A percentile compares a stretch with the other conserved stretches of the same genome.
Conservation (phyloP, 2,888 invertebrate genomes). For the Tinea trinotella region DNA sequence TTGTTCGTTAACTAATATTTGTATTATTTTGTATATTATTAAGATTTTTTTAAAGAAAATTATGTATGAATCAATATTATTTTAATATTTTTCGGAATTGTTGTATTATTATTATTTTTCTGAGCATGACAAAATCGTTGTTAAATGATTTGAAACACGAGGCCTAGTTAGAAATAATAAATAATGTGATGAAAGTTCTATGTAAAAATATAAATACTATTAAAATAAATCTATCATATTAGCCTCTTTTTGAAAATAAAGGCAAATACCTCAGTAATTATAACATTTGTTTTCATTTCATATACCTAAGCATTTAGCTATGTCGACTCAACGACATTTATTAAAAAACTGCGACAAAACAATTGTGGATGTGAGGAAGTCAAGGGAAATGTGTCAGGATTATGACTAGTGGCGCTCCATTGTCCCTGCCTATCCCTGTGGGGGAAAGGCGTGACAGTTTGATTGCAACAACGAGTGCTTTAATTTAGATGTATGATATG, state of each 20-base stretch:
- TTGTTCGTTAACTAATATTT: conserved; percentile 37
- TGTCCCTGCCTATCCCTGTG: too few relatives aligned
- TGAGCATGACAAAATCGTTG: conserved; percentile 56
- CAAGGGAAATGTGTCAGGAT: too few relatives aligned
- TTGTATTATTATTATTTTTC: conserved; percentile 54
- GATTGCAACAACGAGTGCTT: too few relatives aligned
- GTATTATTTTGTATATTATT: conserved; percentile 73
- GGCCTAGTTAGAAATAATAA: conserved; percentile 36
- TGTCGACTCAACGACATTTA: too few relatives aligned
- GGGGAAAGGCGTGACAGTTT: too few relatives aligned
- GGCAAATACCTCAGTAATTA: conserved; percentile 68
- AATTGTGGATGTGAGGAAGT: too few relatives aligned
- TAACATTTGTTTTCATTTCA: conserved; percentile 49
- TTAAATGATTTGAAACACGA: conserved; percentile 24
- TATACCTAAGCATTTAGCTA: conserved; percentile 25
- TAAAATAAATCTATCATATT: conserved; percentile 66
- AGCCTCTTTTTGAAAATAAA: conserved; percentile 68
- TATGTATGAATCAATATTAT: conserved; percentile 28
- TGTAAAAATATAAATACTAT: conserved; percentile 72
- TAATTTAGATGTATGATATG: too few relatives aligned
- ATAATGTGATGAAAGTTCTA: conserved; percentile 70
- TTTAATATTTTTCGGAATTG: conserved; percentile 54
- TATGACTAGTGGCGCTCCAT: too few relatives aligned
- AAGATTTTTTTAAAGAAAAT: conserved; percentile 49
- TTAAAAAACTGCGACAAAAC: too few relatives aligned